Conservation (phyloP, 2,888 invertebrate genomes). For the Cabera pusaria region DNA sequence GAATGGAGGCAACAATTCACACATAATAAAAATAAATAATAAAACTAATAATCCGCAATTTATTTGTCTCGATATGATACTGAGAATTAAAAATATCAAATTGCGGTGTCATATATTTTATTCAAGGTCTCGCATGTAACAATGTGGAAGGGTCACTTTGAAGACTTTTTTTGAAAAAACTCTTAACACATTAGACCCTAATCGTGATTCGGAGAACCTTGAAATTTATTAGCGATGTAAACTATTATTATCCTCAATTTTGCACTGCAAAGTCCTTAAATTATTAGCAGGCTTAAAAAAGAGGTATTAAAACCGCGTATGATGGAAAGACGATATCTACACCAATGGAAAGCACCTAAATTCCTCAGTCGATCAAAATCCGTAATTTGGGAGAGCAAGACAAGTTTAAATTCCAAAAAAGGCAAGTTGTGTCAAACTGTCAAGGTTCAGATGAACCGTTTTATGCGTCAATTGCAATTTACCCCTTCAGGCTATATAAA, state of each 20-base stretch:
- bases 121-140: conserved; percentile 10
- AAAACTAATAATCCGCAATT: conserved; percentile 1
- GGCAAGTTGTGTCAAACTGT: conserved; percentile 1
- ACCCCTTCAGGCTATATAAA: neutral
- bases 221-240: conserved; percentile 47
- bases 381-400: too few species aligned
- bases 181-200: conserved; percentile 42
- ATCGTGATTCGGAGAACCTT: conserved; percentile 47
- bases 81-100: conserved; percentile 13
- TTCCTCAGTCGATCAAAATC: too few species aligned
- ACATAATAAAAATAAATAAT: neutral
- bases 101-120: conserved; percentile 12
- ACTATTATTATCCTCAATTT: conserved; percentile 19
- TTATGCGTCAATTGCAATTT: conserved; percentile 3
- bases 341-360: too few species aligned
- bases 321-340: too few species aligned
- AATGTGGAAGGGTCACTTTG: conserved; percentile 20
- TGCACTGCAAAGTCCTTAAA: too few species aligned
- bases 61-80: conserved; percentile 1
- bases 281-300: too few species aligned
- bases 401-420: conserved; percentile 3
- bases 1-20: too few species aligned
- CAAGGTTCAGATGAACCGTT: neutral
- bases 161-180: conserved; percentile 20
- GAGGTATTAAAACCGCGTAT: too few species aligned